Percentiles rank a stretch among this genome's conserved stretches.
Evolutionary conservation across 2,888 invertebrate species (phyloP).

Genomic region (Nymphalis polychloros): DNA sequence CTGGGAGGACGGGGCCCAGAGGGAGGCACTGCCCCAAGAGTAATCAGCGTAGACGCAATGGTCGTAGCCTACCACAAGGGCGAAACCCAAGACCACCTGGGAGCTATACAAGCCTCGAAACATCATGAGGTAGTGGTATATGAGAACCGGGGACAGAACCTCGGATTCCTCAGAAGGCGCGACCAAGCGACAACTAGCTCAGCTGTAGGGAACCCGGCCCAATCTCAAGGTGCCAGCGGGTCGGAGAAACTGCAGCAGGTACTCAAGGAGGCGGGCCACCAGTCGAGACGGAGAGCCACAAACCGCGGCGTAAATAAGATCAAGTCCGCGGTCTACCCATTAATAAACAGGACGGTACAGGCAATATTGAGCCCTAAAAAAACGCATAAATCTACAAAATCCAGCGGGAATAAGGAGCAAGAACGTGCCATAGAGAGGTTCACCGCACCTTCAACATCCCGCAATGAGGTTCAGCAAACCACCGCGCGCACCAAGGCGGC

Average conservation of each 20-base stretch:
- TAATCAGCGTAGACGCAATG: slow-evolving; percentile 22
- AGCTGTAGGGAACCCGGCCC: not conserved
- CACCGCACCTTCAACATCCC: no score
- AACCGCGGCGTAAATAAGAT: no score
- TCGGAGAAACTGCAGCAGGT: not conserved
- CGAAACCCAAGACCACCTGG: slow-evolving; percentile 6
- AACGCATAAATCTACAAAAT: no score
- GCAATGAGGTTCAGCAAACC: no score
- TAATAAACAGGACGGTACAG: no score
- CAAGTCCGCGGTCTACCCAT: no score
- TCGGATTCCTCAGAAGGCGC: slow-evolving; percentile 12
- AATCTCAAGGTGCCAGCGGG: not conserved
- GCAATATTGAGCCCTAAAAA: no score
- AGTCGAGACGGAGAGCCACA: no score
- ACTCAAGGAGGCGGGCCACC: no score
- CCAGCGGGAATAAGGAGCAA: no score
- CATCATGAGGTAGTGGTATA: slow-evolving; percentile 24
- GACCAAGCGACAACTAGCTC: not conserved
- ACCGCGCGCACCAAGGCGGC: no score
- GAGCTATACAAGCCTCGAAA: slow-evolving; percentile 17
- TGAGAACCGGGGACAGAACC: slow-evolving; percentile 24
- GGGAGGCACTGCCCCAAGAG: not conserved
- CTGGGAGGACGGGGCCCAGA: not conserved
- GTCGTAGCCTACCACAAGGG: slow-evolving; percentile 13
- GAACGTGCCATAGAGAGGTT: no score